Evolutionary conservation across 2,797 vertebrate genomes (phyloP).

Genomic region (Enteromius viviparus): DNA sequence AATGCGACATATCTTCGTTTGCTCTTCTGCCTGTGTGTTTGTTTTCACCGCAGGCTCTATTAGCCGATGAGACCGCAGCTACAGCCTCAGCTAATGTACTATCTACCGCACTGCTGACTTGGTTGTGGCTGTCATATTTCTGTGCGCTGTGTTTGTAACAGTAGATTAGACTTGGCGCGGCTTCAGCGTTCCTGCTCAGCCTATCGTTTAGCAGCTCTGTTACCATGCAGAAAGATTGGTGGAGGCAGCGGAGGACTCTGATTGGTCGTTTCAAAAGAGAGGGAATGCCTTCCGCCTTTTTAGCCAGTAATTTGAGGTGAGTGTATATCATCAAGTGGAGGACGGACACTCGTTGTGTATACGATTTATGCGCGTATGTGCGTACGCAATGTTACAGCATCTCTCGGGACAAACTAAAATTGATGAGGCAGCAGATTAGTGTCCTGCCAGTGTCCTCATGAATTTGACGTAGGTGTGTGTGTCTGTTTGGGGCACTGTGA

Average conservation of each 20-base stretch:
- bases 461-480: constrained; percentile 73
- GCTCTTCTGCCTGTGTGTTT: constrained; percentile 32
- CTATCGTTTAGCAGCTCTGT: constrained; percentile 40
- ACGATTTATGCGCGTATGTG: constrained; percentile 12
- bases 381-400: constrained; percentile 50
- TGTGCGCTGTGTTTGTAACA: constrained; percentile 18
- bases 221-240: constrained; percentile 41
- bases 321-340: constrained; percentile 76
- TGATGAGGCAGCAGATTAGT: constrained; percentile 81
- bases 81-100: constrained; percentile 24
- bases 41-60: constrained; percentile 14
- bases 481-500: constrained; percentile 6
- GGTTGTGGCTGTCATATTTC: constrained; percentile 37
- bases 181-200: neutral
- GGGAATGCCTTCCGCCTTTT: constrained; percentile 63
- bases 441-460: constrained; percentile 79
- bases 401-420: constrained; percentile 72
- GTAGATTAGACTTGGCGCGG: constrained; percentile 41
- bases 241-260: neutral
- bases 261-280: constrained; percentile 64
- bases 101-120: constrained; percentile 30
- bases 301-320: constrained; percentile 72
- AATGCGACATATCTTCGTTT: constrained; percentile 15
- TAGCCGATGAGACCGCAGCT: constrained; percentile 24
- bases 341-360: constrained; percentile 19